Percentiles rank a stretch among this genome's conserved stretches.
Conservation (phyloP, 2,888 invertebrate genomes). For the Eremobia ochroleuca region DNA sequence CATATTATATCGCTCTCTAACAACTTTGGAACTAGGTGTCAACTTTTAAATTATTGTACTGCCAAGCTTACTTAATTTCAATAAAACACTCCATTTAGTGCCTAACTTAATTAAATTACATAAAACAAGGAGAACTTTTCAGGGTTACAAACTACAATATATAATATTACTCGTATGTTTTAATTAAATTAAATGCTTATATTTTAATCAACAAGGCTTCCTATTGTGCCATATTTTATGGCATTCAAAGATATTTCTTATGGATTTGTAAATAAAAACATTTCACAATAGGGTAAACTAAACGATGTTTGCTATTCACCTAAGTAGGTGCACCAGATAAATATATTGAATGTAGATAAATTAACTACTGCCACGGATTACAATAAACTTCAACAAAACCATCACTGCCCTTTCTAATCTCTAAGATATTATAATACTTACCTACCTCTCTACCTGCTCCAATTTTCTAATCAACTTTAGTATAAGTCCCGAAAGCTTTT, state of each 20-base stretch:
- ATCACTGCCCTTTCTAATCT: not conserved
- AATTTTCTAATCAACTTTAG: not conserved
- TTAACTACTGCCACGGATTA: not conserved
- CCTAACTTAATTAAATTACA: conserved; percentile 1
- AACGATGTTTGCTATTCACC: conserved; percentile 4
- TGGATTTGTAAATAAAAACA: conserved; percentile 39
- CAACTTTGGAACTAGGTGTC: not conserved
- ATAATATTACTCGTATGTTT: conserved; percentile 4
- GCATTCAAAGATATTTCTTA: conserved; percentile 30
- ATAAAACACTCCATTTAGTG: not conserved
- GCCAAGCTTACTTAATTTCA: conserved; percentile 11
- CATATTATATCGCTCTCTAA: not conserved
- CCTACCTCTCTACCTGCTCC: not conserved
- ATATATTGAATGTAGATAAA: not conserved
- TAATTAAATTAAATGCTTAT: conserved; percentile 10
- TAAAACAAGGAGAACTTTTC: conserved; percentile 41
- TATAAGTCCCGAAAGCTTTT: not conserved
- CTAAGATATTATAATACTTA: not conserved
- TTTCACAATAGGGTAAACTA: conserved; percentile 6
- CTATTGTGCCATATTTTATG: conserved; percentile 54
- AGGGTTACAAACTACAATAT: conserved; percentile 42
- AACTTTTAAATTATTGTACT: conserved; percentile 10
- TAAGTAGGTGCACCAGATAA: not conserved
- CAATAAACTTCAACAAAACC: not conserved
- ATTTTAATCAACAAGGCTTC: conserved; percentile 22